Conservation (phyloP, 2,113 vertebrate genomes). For the Aphelocoma coerulescens region DNA sequence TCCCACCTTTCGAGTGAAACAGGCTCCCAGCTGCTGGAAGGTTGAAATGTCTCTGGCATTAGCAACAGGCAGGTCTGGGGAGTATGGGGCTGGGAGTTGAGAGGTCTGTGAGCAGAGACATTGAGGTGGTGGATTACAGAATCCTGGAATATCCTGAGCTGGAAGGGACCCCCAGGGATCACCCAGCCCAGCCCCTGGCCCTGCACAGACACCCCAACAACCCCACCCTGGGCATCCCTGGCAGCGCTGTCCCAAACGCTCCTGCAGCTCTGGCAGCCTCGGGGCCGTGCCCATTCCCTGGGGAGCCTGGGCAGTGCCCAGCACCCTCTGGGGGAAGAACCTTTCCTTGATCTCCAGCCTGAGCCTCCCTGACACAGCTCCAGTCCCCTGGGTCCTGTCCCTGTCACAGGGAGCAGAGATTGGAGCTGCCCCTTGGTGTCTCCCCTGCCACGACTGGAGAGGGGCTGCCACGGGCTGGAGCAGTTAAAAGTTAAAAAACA, state of each 20-base stretch:
- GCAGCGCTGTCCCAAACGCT: neutral
- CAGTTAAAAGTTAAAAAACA: neutral
- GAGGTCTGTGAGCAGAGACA: neutral
- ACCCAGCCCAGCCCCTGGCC: accelerated
- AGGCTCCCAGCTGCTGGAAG: neutral
- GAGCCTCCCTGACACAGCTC: accelerated
- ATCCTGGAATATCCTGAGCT: neutral
- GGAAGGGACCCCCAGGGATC: neutral
- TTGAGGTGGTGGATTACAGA: neutral
- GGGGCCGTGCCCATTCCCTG: neutral
- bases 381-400: neutral
- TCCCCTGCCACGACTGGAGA: neutral
- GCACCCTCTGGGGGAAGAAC: neutral
- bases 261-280: neutral
- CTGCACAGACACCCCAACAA: neutral
- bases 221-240: neutral
- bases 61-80: neutral
- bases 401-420: neutral
- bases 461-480: neutral
- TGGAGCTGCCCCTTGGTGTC: accelerated
- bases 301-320: neutral
- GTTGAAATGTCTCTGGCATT: neutral
- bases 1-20: neutral
- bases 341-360: accelerated
- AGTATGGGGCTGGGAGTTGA: neutral